These are phyloP conservation scores for Gyrodactylus salaris DNA, from an alignment of 1,140 invertebrate species.

Conservation along the genomic window DNA sequence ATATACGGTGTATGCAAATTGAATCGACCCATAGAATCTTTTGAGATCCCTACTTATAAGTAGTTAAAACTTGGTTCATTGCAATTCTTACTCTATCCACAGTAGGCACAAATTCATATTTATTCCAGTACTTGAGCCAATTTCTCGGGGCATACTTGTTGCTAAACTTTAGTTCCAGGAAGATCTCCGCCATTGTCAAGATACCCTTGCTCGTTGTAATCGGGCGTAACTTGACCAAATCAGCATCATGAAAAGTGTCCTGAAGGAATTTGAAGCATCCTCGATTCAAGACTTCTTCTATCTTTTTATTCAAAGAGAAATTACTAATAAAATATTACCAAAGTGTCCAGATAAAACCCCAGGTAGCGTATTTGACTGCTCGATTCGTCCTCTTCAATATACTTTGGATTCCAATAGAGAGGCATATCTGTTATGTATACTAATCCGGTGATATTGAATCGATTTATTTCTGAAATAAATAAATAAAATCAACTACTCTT, in stretches of 20 bases:
- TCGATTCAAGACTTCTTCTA: not conserved
- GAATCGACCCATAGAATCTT: too few species aligned
- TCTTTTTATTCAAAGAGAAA: not conserved
- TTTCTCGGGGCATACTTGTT: not conserved
- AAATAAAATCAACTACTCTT: too few species aligned
- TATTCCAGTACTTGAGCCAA: not conserved
- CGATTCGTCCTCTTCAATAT: not conserved
- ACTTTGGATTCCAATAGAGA: not conserved
- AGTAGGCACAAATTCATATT: not conserved
- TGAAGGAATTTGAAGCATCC: not conserved
- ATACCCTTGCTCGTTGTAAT: not conserved
- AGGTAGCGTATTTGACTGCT: not conserved
- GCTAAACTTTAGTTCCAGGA: not conserved
- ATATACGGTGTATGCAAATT: too few species aligned
- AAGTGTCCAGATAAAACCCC: not conserved
- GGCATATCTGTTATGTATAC: not conserved
- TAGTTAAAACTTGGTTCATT: too few species aligned
- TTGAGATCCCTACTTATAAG: too few species aligned
- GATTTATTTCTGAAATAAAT: not conserved
- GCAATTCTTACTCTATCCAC: too few species aligned
- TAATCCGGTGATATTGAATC: not conserved
- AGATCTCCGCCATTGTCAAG: not conserved
- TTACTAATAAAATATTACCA: not conserved
- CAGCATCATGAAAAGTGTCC: not conserved
- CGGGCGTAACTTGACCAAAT: not conserved